Evolutionary conservation across 2,113 vertebrate genomes (phyloP), one percentile per base, ranked within the genome.

Genomic region (Sprattus sprattus): DNA sequence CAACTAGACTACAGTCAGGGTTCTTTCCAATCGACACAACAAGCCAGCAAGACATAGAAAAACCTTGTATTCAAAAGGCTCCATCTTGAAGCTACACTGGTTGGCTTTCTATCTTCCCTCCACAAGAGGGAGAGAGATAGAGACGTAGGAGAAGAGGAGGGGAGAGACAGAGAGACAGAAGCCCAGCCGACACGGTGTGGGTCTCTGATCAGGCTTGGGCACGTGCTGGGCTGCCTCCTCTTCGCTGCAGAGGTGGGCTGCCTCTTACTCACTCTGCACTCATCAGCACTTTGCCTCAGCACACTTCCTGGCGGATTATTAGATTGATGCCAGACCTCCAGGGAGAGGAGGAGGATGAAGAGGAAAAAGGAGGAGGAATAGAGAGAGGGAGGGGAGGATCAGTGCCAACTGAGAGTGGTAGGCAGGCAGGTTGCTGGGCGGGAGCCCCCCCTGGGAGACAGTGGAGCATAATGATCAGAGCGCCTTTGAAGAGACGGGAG

Each of bases 241-340:
- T 60, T 50, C 46, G 28, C 71, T 78, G 71, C 71, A 39, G 71
- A 78, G 71, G 71, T 78, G 71, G 71, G 28, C 71, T 39, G 25
- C 71, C 71, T 2, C 71, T 39, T 4, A 89, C 39, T 16, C 89
- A 89, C 89, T 89, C 91, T 92, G 93, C 92, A 92, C 92, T 94
- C 92, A 91, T 95, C 94, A 94, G 94, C 94, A 95, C 92, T 93
- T 93, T 94, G 91, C 90, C 90, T 94, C 91, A 92, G 89, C 90
- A 89, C 92, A 94, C 92, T 93, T 94, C 93, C 93, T 94, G 93
- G 94, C 93, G 94, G 25, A 49, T 78, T 46, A 50, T 15, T 78
- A 83, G 85, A 85, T 83, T 45, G 78, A 82, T 81, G 47, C 83
- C 83, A 78, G 78, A 75, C 83, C 71, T 39, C 20, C 6, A 46